phyloP scores from a whole-genome alignment of 2,113 vertebrate genomes.

The Mastomys natalensis region DNA sequence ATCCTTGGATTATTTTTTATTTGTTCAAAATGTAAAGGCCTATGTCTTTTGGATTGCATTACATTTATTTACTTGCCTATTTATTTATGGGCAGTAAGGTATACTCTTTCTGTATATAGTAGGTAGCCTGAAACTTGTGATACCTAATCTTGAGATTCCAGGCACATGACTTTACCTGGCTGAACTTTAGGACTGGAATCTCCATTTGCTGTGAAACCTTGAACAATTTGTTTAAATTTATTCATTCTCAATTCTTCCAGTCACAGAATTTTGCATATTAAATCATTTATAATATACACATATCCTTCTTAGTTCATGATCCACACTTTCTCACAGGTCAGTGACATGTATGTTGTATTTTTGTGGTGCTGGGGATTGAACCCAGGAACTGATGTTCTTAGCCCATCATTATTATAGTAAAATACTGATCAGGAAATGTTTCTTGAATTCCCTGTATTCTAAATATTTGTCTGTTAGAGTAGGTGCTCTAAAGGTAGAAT shows the following conservation, averaged over 20 bases:
- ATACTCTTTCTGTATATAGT: too few relatives aligned
- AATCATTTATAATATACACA: not conserved
- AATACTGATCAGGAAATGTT: not conserved
- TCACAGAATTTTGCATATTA: conserved; percentile 32
- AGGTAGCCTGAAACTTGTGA: not conserved
- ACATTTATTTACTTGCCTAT: not conserved
- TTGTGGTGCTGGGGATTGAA: not conserved
- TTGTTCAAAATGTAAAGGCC: not conserved
- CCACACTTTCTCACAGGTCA: not conserved
- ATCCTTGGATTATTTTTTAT: not conserved
- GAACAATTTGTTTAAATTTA: not conserved
- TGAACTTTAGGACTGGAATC: not conserved
- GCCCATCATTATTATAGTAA: not conserved
- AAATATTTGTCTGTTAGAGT: not conserved
- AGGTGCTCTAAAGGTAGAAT: not conserved
- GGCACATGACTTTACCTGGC: not conserved
- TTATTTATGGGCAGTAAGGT: not conserved
- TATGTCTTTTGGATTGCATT: not conserved
- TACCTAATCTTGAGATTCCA: not conserved
- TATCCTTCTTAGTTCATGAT: not conserved
- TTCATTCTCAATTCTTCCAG: not conserved
- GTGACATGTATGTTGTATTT: not conserved
- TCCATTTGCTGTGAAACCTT: not conserved
- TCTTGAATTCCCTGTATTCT: not conserved
- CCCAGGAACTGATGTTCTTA: not conserved